A percentile compares a stretch with the other conserved stretches of the same genome.
phyloP scores from a whole-genome alignment of 1,140 invertebrate species.

The Antheraea mylitta region DNA sequence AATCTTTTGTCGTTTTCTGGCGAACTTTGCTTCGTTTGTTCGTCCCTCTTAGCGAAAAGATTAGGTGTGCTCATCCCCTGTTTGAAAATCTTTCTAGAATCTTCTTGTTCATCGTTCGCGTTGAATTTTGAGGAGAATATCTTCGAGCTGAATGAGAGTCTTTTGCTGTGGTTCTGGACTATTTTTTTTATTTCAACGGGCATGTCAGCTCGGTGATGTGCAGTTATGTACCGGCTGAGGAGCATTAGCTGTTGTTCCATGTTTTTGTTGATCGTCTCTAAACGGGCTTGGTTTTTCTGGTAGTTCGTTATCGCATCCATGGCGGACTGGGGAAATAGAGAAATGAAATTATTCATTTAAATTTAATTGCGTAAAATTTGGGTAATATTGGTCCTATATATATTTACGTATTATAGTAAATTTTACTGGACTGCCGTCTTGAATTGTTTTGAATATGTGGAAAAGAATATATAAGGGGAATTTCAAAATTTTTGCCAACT shows the following conservation, averaged over 20 bases:
- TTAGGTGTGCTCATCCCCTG: slow-evolving; percentile 67
- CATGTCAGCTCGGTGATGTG: slow-evolving; percentile 58
- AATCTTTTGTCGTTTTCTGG: slow-evolving; percentile 60
- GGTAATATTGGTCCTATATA: too few species aligned
- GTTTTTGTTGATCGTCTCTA: slow-evolving; percentile 61
- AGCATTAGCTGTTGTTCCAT: slow-evolving; percentile 68
- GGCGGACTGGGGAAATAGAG: slow-evolving; percentile 43
- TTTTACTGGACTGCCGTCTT: too few species aligned
- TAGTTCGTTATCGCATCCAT: slow-evolving; percentile 68
- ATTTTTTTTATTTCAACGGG: slow-evolving; percentile 68
- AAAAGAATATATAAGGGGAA: too few species aligned
- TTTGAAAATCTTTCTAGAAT: slow-evolving; percentile 54
- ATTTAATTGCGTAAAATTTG: too few species aligned
- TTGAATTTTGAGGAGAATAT: slow-evolving; percentile 66
- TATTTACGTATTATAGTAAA: too few species aligned
- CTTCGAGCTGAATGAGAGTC: slow-evolving; percentile 64
- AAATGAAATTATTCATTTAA: too few species aligned
- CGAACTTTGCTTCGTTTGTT: slow-evolving; percentile 22
- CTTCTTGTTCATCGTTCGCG: slow-evolving; percentile 51
- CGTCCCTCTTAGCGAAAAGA: slow-evolving; percentile 65
- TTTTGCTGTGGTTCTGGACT: slow-evolving; percentile 64
- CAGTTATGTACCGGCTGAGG: slow-evolving; percentile 61
- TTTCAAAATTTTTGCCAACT: too few species aligned
- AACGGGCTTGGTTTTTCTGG: slow-evolving; percentile 58
- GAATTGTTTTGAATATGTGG: too few species aligned